Percentiles rank a stretch among this genome's conserved stretches.
Evolutionary conservation across 2,888 invertebrate species (phyloP).

Genomic region (Mellilla xanthometata): DNA sequence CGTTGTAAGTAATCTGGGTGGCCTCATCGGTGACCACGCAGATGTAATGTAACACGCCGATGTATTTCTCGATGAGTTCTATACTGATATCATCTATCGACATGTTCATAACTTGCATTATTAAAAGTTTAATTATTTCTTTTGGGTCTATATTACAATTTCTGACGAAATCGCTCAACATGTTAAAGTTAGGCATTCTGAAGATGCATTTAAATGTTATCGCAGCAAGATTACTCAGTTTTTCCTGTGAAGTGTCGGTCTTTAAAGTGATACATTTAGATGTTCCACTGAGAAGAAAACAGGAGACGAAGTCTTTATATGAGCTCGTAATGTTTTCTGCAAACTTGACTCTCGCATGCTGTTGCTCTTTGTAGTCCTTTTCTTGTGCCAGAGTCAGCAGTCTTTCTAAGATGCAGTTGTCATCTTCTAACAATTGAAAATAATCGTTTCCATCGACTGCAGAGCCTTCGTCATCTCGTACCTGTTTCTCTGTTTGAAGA

Average conservation of each 20-base stretch:
- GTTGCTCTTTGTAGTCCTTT: slow-evolving; percentile 63
- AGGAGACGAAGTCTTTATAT: slow-evolving; percentile 79
- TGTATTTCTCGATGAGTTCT: slow-evolving; percentile 86
- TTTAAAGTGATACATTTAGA: slow-evolving; percentile 50
- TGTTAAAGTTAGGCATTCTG: slow-evolving; percentile 50
- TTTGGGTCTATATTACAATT: slow-evolving; percentile 72
- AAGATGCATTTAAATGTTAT: slow-evolving; percentile 73
- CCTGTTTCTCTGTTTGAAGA: slow-evolving; percentile 36
- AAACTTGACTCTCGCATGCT: slow-evolving; percentile 81
- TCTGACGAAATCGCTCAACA: slow-evolving; percentile 50
- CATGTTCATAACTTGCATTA: slow-evolving; percentile 88
- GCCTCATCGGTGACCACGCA: slow-evolving; percentile 85
- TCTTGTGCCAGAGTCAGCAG: slow-evolving; percentile 83
- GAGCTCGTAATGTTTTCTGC: slow-evolving; percentile 70
- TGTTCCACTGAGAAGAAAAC: slow-evolving; percentile 75
- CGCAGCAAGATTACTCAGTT: slow-evolving; percentile 56
- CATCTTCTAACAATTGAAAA: slow-evolving; percentile 76
- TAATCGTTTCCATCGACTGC: slow-evolving; percentile 32
- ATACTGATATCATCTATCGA: slow-evolving; percentile 73
- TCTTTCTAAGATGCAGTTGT: slow-evolving; percentile 85
- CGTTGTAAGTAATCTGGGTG: slow-evolving; percentile 85
- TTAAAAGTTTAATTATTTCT: slow-evolving; percentile 87
- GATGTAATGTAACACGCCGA: slow-evolving; percentile 84
- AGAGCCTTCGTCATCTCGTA: slow-evolving; percentile 35
- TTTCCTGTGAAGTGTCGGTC: slow-evolving; percentile 52